Evolutionary conservation across 2,888 invertebrate genomes (phyloP), one percentile per base, ranked within the genome.

Genomic region (Dyspetes luteomarginatus): DNA sequence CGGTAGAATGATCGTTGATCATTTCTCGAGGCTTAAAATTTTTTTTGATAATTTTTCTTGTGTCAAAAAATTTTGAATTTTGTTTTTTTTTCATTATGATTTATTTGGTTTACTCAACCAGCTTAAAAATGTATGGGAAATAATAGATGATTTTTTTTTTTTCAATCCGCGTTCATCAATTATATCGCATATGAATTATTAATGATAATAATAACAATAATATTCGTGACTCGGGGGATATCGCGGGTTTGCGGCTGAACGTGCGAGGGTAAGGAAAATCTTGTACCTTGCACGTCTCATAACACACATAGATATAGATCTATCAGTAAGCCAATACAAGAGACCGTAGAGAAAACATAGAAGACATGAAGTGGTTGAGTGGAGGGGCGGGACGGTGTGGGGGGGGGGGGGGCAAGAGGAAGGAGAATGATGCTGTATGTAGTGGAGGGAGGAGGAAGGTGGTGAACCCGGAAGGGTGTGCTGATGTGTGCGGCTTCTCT

Each of bases 381-480:
- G n/a, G n/a, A n/a, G n/a, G n/a, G n/a, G 73, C 17, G 41, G 43
- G 36, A 19, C 15, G 43, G 24, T 17, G 41, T 30, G 24, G 56
- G 26, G 52, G 22, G 50, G 52, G 28, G 60, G n/a, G 50, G 58
- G 58, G 45, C 36, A 30, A 30, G 50, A 62, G 28, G 60, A 19
- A 60, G 58, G 58, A 56, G 50, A 30, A 30, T 9, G 15, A 58
- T 17, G 41, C 73, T n/a, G 26, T 50, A 41, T 26, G 58, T 28
- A 24, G 15, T 56, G 48, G 52, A 71, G 62, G 65, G 69, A 78
- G 76, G 68, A 84, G 83, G 78, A 82, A 83, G 82, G 82, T 80
- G 83, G 68, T 77, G 80, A 82, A 82, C 80, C 82, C 82, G 80
- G 83, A 83, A 84, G 81, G 78, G 80, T 78, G 75, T 71, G 69